Evolutionary conservation across 2,113 vertebrate species (phyloP).

Genomic region (Meleagris gallopavo): DNA sequence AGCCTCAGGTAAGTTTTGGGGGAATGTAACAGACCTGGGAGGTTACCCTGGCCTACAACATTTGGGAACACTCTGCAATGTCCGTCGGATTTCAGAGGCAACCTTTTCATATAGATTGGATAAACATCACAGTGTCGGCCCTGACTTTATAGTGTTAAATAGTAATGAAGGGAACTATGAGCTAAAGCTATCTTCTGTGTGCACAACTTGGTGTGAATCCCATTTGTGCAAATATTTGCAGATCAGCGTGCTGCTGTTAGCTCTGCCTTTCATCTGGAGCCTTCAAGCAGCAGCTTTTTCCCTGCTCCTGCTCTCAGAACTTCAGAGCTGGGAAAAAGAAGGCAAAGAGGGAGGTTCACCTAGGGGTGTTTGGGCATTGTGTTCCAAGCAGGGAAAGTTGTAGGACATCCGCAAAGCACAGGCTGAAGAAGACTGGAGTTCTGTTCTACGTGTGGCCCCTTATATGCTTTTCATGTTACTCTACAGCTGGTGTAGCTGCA

Average conservation of each 20-base stretch:
- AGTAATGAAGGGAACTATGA: background rate
- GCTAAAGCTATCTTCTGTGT: background rate
- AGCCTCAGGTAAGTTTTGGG: background rate
- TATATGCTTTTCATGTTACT: background rate
- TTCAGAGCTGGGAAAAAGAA: background rate
- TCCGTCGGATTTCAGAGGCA: background rate
- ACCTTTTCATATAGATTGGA: background rate
- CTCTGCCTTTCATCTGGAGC: background rate
- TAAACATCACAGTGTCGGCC: background rate
- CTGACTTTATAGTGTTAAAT: background rate
- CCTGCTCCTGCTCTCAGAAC: background rate
- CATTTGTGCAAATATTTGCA: background rate
- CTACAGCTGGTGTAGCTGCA: too few species aligned
- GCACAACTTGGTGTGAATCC: background rate
- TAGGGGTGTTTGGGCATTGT: background rate
- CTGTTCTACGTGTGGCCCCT: background rate
- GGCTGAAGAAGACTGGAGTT: background rate
- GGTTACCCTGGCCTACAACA: background rate
- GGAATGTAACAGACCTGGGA: rapidly evolving
- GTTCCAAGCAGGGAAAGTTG: background rate
- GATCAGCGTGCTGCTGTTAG: background rate
- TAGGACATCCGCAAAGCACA: background rate
- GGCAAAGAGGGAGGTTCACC: background rate
- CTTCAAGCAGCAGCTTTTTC: background rate
- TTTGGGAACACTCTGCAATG: background rate